Evolutionary conservation across 2,888 invertebrate species (phyloP), one percentile per base, ranked within the genome.

Genomic region (Diplazon laetatorius): DNA sequence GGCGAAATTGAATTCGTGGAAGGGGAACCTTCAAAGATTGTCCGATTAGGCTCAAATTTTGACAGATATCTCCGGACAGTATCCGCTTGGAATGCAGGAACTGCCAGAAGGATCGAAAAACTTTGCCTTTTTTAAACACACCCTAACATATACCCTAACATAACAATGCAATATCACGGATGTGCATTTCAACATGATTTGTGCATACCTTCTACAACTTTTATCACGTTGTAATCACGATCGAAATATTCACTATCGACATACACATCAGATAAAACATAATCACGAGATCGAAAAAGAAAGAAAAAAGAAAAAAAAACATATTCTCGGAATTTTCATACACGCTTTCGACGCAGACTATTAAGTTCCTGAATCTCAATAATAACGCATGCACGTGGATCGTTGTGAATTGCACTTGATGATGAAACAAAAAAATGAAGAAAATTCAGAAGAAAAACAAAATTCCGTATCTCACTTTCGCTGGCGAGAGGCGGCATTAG

Each of bases 391-490:
- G 55, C 50, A 52, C 44, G 37, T 35, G 12, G 44, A 39, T 39
- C 59, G 55, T 55, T 35, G 42, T 30, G 12, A n/a, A 10, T 70
- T 74, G 65, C 50, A 39, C 69, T 60, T 25, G 16, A 48, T 35
- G 50, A 6, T 59, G 50, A 39, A n/a, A n/a, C n/a, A n/a, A n/a
- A n/a, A n/a, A n/a, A n/a, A n/a, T n/a, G n/a, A n/a, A n/a, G n/a
- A n/a, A n/a, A n/a, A n/a, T n/a, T n/a, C n/a, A n/a, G n/a, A n/a
- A n/a, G n/a, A n/a, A n/a, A n/a, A n/a, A n/a, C n/a, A n/a, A 50
- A 57, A 4, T 60, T 48, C 25, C 55, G 78, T 75, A 65, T 75
- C 78, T 75, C 75, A 78, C 78, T 78, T 78, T 78, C 78, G 59
- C 75, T 55, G 52, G 71, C 69, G 74, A 74, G 74, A 78, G 65